Evolutionary conservation across 2,113 vertebrate genomes (phyloP).

Genomic region (Cyphomyrus discorhynchus): DNA sequence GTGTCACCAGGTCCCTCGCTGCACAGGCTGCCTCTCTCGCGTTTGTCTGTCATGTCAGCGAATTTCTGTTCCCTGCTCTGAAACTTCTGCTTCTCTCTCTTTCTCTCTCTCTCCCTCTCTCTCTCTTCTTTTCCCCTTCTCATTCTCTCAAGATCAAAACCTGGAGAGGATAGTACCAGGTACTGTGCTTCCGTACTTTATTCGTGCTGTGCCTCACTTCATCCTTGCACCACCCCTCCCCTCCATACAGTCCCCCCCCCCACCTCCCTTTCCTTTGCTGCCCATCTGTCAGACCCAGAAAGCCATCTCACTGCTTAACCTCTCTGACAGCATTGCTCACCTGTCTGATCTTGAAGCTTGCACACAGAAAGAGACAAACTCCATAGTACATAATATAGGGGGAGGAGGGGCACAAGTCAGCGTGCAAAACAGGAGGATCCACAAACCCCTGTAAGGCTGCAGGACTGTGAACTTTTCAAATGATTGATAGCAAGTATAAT

Average conservation of each 20-base stretch:
- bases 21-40: slow-evolving; percentile 44
- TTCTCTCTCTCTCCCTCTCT: slow-evolving; percentile 7
- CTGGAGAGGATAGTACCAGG: slow-evolving; percentile 23
- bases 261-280: background rate
- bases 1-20: background rate
- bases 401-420: background rate
- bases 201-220: slow-evolving; percentile 26
- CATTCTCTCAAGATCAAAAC: slow-evolving; percentile 21
- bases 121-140: slow-evolving; percentile 33
- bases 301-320: slow-evolving; percentile 10
- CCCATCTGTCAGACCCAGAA: background rate
- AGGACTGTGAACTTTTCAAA: background rate
- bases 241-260: background rate
- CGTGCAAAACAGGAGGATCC: background rate
- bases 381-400: background rate
- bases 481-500: background rate
- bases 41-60: slow-evolving; percentile 67
- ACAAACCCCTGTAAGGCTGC: background rate
- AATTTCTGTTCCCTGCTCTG: slow-evolving; percentile 65
- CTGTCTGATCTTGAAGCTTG: background rate
- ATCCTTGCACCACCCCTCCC: background rate
- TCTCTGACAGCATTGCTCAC: background rate
- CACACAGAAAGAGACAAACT: background rate
- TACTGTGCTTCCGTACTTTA: slow-evolving; percentile 11
- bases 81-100: slow-evolving; percentile 63